Evolutionary conservation across 2,797 vertebrate genomes (phyloP).

Genomic region (Rhinichthys osculus): DNA sequence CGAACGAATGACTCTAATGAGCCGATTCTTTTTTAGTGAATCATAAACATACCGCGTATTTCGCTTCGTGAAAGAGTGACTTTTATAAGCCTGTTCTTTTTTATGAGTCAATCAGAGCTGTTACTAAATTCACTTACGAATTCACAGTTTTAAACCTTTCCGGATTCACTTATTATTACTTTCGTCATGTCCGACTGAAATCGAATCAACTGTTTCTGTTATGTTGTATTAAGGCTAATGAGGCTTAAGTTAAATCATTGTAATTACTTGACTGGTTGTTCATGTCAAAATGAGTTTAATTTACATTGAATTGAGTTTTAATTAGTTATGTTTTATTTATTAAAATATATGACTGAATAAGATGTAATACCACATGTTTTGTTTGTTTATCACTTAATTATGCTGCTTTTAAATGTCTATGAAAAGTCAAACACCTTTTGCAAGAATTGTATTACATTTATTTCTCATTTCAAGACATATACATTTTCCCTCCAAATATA

Average conservation of each 20-base stretch:
- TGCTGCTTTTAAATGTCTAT: neutral
- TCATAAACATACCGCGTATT: neutral
- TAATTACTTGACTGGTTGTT: neutral
- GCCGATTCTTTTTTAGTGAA: neutral
- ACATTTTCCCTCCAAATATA: neutral
- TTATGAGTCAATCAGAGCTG: neutral
- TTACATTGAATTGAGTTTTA: neutral
- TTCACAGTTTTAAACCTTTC: neutral
- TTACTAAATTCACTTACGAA: neutral
- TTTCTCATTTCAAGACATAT: neutral
- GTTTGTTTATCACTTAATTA: neutral
- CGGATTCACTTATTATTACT: neutral
- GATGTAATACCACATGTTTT: neutral
- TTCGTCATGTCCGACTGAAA: neutral
- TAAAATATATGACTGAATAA: neutral
- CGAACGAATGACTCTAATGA: neutral
- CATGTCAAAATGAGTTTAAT: neutral
- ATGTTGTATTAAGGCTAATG: neutral
- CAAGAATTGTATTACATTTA: neutral
- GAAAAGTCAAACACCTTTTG: neutral
- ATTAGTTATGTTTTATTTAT: neutral
- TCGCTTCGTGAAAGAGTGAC: neutral
- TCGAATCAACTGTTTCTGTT: neutral
- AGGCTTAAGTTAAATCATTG: neutral
- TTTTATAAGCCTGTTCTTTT: neutral